Percentiles rank a stretch among this genome's conserved stretches.
Conservation (phyloP, 1,140 invertebrate genomes). For the Drosophila bocki region DNA sequence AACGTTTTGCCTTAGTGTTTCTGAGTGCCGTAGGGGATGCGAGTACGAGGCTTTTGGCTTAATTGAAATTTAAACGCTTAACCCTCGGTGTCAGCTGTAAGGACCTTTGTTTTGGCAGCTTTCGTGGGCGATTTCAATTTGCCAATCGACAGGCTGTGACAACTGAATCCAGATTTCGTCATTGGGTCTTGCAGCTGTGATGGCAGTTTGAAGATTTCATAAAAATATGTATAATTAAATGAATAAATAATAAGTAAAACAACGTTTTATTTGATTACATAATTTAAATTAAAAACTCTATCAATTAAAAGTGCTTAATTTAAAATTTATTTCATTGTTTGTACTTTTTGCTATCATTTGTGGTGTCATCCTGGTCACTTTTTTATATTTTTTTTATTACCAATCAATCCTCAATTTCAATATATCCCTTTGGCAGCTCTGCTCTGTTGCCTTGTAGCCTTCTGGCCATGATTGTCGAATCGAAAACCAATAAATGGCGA, state of each 20-base stretch:
- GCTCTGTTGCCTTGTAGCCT: neutral
- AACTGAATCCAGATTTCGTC: conserved; percentile 6
- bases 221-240: neutral
- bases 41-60: conserved; percentile 67
- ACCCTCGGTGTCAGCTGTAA: conserved; percentile 68
- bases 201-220: neutral
- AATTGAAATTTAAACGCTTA: conserved; percentile 83
- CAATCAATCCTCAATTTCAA: neutral
- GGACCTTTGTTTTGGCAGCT: conserved; percentile 56
- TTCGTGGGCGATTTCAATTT: conserved; percentile 64
- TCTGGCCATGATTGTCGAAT: conserved; percentile 40
- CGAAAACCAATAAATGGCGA: conserved; percentile 68
- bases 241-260: neutral
- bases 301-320: neutral
- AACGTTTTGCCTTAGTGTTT: conserved; percentile 53
- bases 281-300: neutral
- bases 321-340: neutral
- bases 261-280: neutral
- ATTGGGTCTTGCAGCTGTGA: neutral
- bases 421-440: neutral
- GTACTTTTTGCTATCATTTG: neutral
- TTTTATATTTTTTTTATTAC: neutral
- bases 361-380: too few relatives aligned
- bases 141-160: conserved; percentile 12
- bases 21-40: conserved; percentile 35